Evolutionary conservation across 2,888 invertebrate genomes (phyloP), one percentile per base, ranked within the genome.

Genomic region (Drosophila neoperkinsi): DNA sequence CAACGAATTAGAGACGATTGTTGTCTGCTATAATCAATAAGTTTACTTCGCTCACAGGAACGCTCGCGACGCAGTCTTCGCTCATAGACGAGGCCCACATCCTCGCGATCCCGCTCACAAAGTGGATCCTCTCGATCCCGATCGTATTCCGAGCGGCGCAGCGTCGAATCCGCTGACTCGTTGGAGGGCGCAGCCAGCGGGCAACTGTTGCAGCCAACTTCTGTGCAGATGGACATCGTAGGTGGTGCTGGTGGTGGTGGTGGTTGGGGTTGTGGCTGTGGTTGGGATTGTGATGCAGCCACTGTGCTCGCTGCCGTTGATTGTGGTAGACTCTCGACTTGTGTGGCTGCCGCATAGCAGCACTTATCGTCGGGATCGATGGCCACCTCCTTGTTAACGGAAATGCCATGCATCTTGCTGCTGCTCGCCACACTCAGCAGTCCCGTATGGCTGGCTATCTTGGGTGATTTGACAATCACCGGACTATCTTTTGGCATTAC

Each of bases 311-410:
- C 65, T 59, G 56, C 65, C 13, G 70, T 58, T 57, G 81, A 61
- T 66, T 69, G 91, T n/a, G 86, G 30, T 43, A 79, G 65, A 66
- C 66, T 62, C 21, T 90, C 85, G 4, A 87, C 71, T 62, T 84
- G 84, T n/a, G 73, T 82, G 21, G 80, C 49, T 5, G 74, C 65
- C 3, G 79, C 73, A 70, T 90, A 92, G 78, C 90, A 91, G 67
- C 91, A 91, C 51, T 91, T 92, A 16, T 92, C 90, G 56, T 92
- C 92, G 1, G 93, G 93, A 90, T 93, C 93, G 53, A 93, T 93
- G 52, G 93, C 93, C 55, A 93, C 92, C 66, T 93, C 93, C 68
- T 93, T 93, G 73, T 93, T 93, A 0, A 93, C 90, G 4, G 92
- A 90, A 57, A 93, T 92, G 25, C 92, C 92, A 56, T 75, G 68